Base-by-base conservation (phyloP, 2,888 invertebrate genomes). In the Vanessa cardui region DNA sequence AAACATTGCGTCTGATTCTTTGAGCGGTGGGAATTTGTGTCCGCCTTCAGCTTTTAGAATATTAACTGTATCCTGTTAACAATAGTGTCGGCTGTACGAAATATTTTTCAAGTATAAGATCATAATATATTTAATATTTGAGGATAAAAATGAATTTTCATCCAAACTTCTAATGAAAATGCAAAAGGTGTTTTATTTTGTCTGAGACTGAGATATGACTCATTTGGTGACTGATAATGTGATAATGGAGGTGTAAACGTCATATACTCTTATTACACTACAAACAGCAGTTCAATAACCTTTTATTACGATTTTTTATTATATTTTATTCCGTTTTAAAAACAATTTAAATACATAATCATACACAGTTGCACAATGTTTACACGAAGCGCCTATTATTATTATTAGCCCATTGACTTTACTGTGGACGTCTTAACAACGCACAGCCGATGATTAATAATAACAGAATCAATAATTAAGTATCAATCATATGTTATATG, bases 1-100 rank as follows among this genome's bases (percentile, higher is more conserved):
- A 88, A 99, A 99, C 99, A 99, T 99, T 49, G 99, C 99, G 90
- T 99, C 99, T 67, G 98, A 97, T 90, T 99, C 99, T 82, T 97
- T 97, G 64, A 99, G 88, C 47, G 95, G 93, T 0, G 99, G 99
- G 84, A 99, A 99, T 76, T 96, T 96, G 86, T 95, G 96, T 46
- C 98, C 99, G 45, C 98, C 99, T 93, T 99, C 99, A 56, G 97
- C 95, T 91, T 99, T 99, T 94, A 99, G 95, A 76, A 98, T 95
- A 81, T 97, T 97, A 90, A 98, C 96, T 1, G 97, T 97, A 85
- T 99, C 99, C 96, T 98, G 87, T 31, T 58, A 63, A 61, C 18
- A 68, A 69, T 15, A 26, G 49, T 47, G 15, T 56, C 5, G 26
- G 26, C 26, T 33, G 2, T 39, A 60, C 12, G 1, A n/a, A 49